phyloP scores from a whole-genome alignment of 1,140 invertebrate genomes.

The Drosophila chauvacae region DNA sequence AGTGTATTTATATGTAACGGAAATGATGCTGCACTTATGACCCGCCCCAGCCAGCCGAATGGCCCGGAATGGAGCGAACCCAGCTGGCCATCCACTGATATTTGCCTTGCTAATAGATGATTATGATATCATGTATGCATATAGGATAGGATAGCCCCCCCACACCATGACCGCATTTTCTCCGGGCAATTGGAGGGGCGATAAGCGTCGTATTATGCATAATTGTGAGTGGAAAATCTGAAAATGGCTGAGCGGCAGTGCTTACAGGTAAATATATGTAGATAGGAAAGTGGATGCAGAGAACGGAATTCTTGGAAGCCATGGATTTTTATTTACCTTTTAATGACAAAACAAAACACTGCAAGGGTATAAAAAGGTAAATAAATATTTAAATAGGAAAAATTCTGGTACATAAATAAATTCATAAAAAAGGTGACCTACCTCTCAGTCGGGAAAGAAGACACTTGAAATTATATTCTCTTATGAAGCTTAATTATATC shows the following conservation, averaged over 20 bases:
- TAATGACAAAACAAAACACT: neutral
- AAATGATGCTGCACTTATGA: conserved; percentile 81
- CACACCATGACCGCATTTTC: conserved; percentile 11
- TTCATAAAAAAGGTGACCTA: no score
- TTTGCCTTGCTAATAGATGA: conserved; percentile 75
- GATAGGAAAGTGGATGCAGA: conserved; percentile 1
- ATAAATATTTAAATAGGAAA: neutral
- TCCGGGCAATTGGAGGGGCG: conserved; percentile 27
- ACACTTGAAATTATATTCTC: neutral
- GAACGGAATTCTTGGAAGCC: neutral
- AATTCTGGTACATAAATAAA: neutral
- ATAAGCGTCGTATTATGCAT: conserved; percentile 72
- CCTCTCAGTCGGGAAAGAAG: no score
- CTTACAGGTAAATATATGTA: conserved; percentile 39
- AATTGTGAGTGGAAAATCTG: conserved; percentile 75
- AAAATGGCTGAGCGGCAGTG: conserved; percentile 39
- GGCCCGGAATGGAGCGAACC: conserved; percentile 40
- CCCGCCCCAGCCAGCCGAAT: conserved; percentile 36
- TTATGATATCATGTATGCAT: conserved; percentile 46
- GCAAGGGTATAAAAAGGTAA: neutral
- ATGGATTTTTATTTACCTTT: neutral
- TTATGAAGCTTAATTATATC: conserved; percentile 3
- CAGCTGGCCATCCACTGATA: conserved; percentile 55
- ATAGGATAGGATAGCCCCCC: neutral
- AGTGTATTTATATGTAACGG: conserved; percentile 83